Conservation (phyloP, 2,113 vertebrate species). For the Bubo bubo region DNA sequence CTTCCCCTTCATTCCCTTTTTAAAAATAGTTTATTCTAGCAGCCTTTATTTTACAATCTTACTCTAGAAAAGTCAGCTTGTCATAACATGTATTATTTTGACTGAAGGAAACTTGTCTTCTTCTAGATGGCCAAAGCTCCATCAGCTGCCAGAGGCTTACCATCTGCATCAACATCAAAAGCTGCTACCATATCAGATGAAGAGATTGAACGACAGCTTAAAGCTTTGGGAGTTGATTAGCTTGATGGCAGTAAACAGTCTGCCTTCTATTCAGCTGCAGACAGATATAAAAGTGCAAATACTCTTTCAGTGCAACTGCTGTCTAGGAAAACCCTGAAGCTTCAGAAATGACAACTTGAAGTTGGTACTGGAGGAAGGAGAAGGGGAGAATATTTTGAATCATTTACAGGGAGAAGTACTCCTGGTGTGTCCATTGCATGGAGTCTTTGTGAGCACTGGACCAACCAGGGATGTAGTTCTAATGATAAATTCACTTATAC, state of each 20-base stretch:
- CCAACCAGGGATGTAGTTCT: not conserved
- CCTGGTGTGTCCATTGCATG: not conserved
- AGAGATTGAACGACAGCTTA: constrained; percentile 95
- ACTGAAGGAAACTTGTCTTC: constrained; percentile 17
- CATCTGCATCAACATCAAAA: constrained; percentile 84
- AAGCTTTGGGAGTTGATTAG: constrained; percentile 94
- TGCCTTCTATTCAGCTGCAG: constrained; percentile 19
- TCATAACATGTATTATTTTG: not conserved
- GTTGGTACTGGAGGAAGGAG: constrained; percentile 44
- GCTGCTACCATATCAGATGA: constrained; percentile 89
- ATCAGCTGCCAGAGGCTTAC: constrained; percentile 85
- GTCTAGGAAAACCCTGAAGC: constrained; percentile 36
- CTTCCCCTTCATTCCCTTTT: not conserved
- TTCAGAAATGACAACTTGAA: constrained; percentile 28
- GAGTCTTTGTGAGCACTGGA: not conserved
- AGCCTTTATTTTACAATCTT: not conserved
- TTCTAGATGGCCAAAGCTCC: constrained; percentile 94
- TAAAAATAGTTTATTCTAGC: not conserved
- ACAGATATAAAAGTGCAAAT: constrained; percentile 20
- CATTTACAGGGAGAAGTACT: not conserved
- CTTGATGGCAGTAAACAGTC: not conserved
- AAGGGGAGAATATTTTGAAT: not conserved
- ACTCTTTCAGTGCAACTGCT: constrained; percentile 62
- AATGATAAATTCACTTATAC: not conserved
- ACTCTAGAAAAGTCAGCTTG: not conserved